Percentiles rank a stretch among this genome's conserved stretches.
phyloP scores from a whole-genome alignment of 1,140 invertebrate species.

The Eueides isabella region DNA sequence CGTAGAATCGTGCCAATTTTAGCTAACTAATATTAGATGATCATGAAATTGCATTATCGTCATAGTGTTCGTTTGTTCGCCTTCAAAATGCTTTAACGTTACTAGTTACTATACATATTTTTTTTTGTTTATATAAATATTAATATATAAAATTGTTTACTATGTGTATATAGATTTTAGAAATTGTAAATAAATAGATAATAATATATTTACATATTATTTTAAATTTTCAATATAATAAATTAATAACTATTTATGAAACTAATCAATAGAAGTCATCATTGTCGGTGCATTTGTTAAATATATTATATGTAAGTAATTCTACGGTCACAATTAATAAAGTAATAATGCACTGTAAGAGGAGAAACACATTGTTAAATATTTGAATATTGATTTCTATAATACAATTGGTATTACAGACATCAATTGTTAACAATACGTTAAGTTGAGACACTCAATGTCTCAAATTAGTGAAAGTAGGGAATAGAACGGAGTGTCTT shows the following conservation, averaged over 20 bases:
- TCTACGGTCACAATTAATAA: conserved; percentile 54
- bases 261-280: conserved; percentile 30
- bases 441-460: no score
- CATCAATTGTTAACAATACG: no score
- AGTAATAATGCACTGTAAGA: conserved; percentile 53
- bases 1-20: conserved; percentile 8
- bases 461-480: no score
- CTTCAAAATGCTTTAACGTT: conserved; percentile 74
- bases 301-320: conserved; percentile 45
- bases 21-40: background rate
- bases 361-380: conserved; percentile 31
- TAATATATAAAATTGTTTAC: conserved; percentile 37
- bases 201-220: conserved; percentile 50
- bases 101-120: conserved; percentile 31
- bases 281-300: conserved; percentile 56
- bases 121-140: conserved; percentile 48
- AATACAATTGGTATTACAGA: no score
- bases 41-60: conserved; percentile 47
- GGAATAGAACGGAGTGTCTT: no score
- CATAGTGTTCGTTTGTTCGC: conserved; percentile 70
- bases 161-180: conserved; percentile 40
- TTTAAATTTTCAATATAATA: background rate
- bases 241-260: conserved; percentile 15
- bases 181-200: conserved; percentile 41
- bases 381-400: background rate